Evolutionary conservation across 2,797 vertebrate species (phyloP).

Genomic region (Dryobates pubescens): DNA sequence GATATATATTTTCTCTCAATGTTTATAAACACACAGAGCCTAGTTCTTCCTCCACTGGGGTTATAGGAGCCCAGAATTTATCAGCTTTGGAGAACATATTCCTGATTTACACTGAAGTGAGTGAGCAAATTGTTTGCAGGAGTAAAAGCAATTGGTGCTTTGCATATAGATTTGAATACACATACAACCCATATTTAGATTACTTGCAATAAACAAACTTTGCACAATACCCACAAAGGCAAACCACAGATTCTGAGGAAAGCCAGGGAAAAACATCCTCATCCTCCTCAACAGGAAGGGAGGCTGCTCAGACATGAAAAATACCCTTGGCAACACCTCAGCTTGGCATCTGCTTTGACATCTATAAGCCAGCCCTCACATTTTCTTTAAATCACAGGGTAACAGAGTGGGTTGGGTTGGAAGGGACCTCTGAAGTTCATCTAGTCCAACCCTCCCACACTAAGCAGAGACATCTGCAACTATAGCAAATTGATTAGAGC

Average conservation of each 20-base stretch:
- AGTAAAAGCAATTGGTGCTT: neutral
- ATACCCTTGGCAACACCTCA: neutral
- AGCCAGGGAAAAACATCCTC: neutral
- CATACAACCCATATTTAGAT: neutral
- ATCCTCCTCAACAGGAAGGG: neutral
- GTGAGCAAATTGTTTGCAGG: neutral
- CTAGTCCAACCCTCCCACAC: neutral
- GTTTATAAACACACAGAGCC: constrained; percentile 42
- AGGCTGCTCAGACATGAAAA: neutral
- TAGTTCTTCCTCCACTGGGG: neutral
- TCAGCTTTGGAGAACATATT: fast-evolving
- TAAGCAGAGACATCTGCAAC: neutral
- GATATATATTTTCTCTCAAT: neutral
- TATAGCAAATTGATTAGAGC: neutral
- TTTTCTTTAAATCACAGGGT: neutral
- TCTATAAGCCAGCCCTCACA: neutral
- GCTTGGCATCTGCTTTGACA: neutral
- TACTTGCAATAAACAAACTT: neutral
- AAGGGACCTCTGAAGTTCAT: neutral
- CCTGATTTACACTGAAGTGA: neutral
- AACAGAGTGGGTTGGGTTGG: neutral
- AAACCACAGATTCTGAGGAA: neutral
- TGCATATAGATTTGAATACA: neutral
- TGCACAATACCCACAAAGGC: neutral
- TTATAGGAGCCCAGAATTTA: constrained; percentile 13